phyloP scores from a whole-genome alignment of 2,113 vertebrate species.

The Epinephelus cyanopodus region DNA sequence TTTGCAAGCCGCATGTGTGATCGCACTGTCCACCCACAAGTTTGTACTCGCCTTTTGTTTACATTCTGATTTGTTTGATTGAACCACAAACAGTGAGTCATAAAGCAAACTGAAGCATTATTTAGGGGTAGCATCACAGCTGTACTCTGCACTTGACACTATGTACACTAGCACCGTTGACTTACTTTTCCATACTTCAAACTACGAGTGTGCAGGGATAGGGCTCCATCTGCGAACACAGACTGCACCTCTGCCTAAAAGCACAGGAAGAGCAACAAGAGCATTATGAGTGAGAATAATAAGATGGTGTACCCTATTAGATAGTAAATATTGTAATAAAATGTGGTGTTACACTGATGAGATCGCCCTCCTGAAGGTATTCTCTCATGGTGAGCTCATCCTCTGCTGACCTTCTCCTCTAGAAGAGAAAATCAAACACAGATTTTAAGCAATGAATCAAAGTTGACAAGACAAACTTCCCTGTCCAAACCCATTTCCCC shows the following conservation, averaged over 20 bases:
- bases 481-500: background rate
- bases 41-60: background rate
- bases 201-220: constrained; percentile 95
- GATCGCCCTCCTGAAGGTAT: constrained; percentile 95
- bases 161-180: background rate
- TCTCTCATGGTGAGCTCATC: constrained; percentile 97
- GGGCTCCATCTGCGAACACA: constrained; percentile 93
- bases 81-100: background rate
- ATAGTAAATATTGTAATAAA: background rate
- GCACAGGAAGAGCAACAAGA: constrained; percentile 69
- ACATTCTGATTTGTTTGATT: background rate
- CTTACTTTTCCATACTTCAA: constrained; percentile 97
- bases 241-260: constrained; percentile 96
- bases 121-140: background rate
- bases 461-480: background rate
- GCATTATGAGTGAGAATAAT: background rate
- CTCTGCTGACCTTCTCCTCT: constrained; percentile 95
- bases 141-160: background rate
- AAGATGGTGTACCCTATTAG: background rate
- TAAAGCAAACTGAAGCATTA: background rate
- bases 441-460: background rate
- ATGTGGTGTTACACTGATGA: constrained; percentile 91
- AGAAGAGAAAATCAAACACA: constrained; percentile 47
- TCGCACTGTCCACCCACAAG: background rate
- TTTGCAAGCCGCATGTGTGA: background rate